Base-by-base conservation (phyloP, 1,140 invertebrate species). In the Parasteatoda tepidariorum region DNA sequence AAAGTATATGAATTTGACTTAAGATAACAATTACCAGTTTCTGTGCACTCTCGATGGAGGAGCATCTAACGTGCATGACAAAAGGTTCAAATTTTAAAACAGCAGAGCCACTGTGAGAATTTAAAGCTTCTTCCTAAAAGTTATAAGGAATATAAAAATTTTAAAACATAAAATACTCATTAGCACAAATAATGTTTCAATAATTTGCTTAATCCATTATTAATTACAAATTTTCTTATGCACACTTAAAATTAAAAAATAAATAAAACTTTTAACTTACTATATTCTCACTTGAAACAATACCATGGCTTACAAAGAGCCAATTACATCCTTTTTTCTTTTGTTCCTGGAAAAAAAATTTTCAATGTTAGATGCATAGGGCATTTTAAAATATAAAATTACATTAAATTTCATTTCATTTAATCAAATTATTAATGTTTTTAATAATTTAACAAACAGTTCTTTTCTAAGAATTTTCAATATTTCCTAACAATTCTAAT, bases 81-180 rank as follows among this genome's bases (percentile, higher is more conserved):
- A 91, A 89, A 61, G 91, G 90, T 85, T 92, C 91, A 88, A 91
- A 90, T 87, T 92, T 92, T 54, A 92, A 89, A 0, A 88, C 87
- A 33, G 88, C 87, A 84, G 88, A 86, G 4, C 86, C 87, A 59
- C 4, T 48, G 18, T 48, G 38, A 48, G 1, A 48, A 48, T 48
- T 9, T 13, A 48, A 48, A 48, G 18, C 38, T 48, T 1, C 18
- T 48, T 48, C 18, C 9, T 48, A 13, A 4, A 48, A 13, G 38
- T 48, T 13, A 48, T 48, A 2, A 48, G 38, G 4, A 2, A 13
- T 48, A 48, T 2, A 2, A 13, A 18, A 9, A 13, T 13, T 48
- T 9, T 18, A 48, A 13, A 13, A 48, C 18, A 48, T 13, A 13
- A 48, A 48, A 48, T 48, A 48, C 9, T 9, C 18, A 48, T 13